These are phyloP conservation scores for Osedax frankpressi DNA, from an alignment of 2,888 invertebrate species.

Conservation along the genomic window DNA sequence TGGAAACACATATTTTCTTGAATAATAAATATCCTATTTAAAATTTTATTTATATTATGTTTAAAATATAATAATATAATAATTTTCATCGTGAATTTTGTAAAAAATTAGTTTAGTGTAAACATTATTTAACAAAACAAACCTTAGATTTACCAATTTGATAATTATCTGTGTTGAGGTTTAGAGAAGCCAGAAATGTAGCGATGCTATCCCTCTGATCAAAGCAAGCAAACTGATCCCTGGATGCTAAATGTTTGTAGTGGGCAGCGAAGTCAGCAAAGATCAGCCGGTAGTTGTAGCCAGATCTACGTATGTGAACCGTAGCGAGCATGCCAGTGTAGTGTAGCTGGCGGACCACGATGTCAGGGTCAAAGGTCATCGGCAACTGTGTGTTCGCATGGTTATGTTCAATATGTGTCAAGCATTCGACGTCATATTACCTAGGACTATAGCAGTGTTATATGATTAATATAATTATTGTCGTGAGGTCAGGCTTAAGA, in stretches of 20 bases:
- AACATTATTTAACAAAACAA: background rate
- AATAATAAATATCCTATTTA: no score
- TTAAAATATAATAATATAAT: background rate
- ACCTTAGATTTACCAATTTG: constrained; percentile 74
- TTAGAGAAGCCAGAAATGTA: constrained; percentile 67
- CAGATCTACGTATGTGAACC: constrained; percentile 81
- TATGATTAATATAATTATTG: background rate
- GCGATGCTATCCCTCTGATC: constrained; percentile 50
- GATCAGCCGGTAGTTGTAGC: constrained; percentile 80
- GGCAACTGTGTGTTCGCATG: constrained; percentile 52
- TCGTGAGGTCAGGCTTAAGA: background rate
- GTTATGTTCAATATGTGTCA: no score
- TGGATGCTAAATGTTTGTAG: constrained; percentile 76
- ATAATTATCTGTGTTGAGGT: constrained; percentile 76
- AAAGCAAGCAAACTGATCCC: constrained; percentile 53
- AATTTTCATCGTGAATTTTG: background rate
- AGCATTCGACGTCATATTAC: no score
- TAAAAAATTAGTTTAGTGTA: background rate
- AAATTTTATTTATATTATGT: background rate
- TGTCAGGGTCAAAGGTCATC: constrained; percentile 80
- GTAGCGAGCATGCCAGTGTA: constrained; percentile 96
- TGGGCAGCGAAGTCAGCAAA: constrained; percentile 87
- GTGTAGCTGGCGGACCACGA: constrained; percentile 73
- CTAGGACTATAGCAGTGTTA: no score
- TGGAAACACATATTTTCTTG: no score